phyloP scores from a whole-genome alignment of 2,113 vertebrate genomes.

The Toxotes chatareus region DNA sequence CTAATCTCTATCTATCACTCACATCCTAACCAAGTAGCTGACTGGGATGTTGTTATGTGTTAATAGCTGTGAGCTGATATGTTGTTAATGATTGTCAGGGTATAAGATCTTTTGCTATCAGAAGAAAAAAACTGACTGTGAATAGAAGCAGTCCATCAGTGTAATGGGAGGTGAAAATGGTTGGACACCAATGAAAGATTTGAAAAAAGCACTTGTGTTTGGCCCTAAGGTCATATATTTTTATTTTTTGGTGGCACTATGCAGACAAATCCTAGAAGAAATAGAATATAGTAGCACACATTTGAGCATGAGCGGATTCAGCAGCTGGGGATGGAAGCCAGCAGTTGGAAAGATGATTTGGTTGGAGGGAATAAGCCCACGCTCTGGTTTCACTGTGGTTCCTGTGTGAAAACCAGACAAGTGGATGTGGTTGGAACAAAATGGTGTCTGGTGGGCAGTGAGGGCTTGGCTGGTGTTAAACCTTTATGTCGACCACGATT shows the following conservation, averaged over 20 bases:
- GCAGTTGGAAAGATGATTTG: not conserved
- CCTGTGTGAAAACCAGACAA: slow-evolving; percentile 54
- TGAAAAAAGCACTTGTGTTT: not conserved
- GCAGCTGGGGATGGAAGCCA: not conserved
- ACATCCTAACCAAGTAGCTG: slow-evolving; percentile 22
- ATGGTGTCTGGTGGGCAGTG: slow-evolving; percentile 60
- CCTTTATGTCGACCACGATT: slow-evolving; percentile 63
- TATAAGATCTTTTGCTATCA: not conserved
- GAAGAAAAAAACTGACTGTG: not conserved
- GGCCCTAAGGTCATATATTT: not conserved
- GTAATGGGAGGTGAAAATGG: not conserved
- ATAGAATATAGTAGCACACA: not conserved
- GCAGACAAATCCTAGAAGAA: not conserved
- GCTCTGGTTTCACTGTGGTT: slow-evolving; percentile 42
- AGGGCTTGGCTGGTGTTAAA: slow-evolving; percentile 54
- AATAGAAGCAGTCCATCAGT: not conserved
- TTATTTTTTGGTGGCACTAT: not conserved
- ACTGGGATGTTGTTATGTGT: not conserved
- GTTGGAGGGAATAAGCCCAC: slow-evolving; percentile 41
- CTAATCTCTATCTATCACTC: slow-evolving; percentile 54
- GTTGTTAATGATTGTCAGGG: slow-evolving; percentile 38
- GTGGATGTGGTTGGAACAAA: slow-evolving; percentile 75
- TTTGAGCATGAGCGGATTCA: not conserved
- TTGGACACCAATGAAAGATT: not conserved
- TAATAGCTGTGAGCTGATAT: slow-evolving; percentile 34